phyloP scores from a whole-genome alignment of 2,888 invertebrate species.

The Dryomyza anilis region DNA sequence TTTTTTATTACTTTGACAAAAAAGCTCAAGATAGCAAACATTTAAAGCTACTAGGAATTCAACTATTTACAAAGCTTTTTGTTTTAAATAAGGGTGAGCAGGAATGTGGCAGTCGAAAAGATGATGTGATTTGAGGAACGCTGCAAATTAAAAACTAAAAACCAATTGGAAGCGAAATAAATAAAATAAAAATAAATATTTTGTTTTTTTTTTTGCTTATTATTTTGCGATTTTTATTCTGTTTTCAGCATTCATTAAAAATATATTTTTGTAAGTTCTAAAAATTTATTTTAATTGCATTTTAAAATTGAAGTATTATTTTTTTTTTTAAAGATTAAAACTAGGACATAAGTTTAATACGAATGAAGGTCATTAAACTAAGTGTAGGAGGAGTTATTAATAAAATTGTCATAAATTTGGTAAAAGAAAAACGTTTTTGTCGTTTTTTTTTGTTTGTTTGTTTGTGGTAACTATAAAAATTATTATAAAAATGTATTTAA shows the following conservation, averaged over 20 bases:
- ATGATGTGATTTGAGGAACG: no score
- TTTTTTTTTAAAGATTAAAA: background rate
- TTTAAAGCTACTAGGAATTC: no score
- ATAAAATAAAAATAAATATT: slow-evolving; percentile 29
- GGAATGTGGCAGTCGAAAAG: no score
- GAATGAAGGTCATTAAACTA: background rate
- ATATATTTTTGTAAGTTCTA: slow-evolving; percentile 16
- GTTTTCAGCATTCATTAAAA: slow-evolving; percentile 24
- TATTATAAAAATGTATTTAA: no score
- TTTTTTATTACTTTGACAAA: background rate
- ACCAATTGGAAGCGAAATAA: slow-evolving; percentile 7
- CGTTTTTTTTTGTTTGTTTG: no score
- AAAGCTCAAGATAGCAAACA: no score
- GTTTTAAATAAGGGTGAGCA: no score
- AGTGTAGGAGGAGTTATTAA: background rate
- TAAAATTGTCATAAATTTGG: background rate
- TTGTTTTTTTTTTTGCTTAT: no score
- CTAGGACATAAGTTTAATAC: slow-evolving; percentile 1
- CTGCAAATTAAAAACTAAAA: background rate
- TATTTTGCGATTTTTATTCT: slow-evolving; percentile 27
- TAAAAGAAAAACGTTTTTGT: no score
- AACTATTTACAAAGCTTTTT: no score
- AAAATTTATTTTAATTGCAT: slow-evolving; percentile 9
- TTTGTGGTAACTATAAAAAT: no score
- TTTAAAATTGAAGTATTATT: background rate